These are phyloP conservation scores for Leptura quadrifasciata DNA, from an alignment of 2,888 invertebrate species.

Conservation along the genomic window DNA sequence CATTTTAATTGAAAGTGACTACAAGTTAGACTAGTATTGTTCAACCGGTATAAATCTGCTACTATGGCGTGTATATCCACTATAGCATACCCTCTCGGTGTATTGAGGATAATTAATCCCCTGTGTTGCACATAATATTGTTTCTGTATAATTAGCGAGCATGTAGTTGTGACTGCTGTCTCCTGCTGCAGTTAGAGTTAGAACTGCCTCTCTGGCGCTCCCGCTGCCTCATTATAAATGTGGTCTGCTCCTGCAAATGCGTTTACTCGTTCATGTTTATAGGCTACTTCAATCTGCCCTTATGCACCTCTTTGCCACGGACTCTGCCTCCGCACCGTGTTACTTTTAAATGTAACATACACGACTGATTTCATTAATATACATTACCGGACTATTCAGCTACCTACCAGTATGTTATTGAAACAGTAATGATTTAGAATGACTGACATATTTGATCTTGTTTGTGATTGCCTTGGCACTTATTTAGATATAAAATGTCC, in stretches of 20 bases:
- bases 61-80: conserved; percentile 64
- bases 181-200: conserved; percentile 63
- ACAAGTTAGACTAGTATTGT: conserved; percentile 50
- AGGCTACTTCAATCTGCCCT: conserved; percentile 42
- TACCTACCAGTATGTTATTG: conserved; percentile 4
- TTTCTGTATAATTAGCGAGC: conserved; percentile 73
- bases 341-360: conserved; percentile 54
- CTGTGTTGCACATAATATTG: conserved; percentile 73
- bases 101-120: conserved; percentile 73
- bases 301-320: conserved; percentile 37
- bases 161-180: conserved; percentile 71
- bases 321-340: conserved; percentile 39
- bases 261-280: conserved; percentile 55
- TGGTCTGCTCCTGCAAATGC: conserved; percentile 51
- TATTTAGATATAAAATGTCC: no score
- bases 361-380: conserved; percentile 58
- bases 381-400: conserved; percentile 36
- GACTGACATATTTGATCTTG: background rate
- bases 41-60: conserved; percentile 62
- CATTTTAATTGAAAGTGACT: conserved; percentile 50
- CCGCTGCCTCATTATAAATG: conserved; percentile 54
- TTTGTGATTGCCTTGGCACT: no score
- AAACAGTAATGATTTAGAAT: background rate
- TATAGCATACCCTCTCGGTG: conserved; percentile 69
- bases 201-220: conserved; percentile 56